phyloP scores from a whole-genome alignment of 2,888 invertebrate genomes.

The Megamerina dolium region DNA sequence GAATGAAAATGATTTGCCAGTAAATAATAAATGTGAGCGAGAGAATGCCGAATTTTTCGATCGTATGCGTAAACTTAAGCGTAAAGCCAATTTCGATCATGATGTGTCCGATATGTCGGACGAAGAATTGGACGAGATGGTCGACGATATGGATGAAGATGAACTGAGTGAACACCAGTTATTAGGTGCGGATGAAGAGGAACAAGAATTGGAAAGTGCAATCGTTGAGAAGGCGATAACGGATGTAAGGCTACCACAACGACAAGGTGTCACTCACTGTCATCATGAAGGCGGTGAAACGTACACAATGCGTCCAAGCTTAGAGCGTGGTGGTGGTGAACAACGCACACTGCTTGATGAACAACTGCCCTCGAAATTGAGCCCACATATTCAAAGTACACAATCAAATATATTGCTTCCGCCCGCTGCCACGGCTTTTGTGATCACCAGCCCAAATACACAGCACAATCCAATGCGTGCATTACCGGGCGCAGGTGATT shows the following conservation, averaged over 20 bases:
- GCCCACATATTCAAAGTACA: constrained; percentile 1
- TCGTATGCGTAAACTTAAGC: constrained; percentile 36
- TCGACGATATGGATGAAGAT: constrained; percentile 26
- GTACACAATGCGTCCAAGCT: constrained; percentile 71
- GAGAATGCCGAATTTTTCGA: constrained; percentile 15
- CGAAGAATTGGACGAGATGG: constrained; percentile 34
- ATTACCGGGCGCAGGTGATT: constrained; percentile 22
- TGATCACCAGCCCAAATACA: constrained; percentile 18
- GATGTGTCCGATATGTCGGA: constrained; percentile 33
- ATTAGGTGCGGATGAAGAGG: constrained; percentile 12
- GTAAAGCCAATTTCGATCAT: constrained; percentile 31
- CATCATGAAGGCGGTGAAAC: constrained; percentile 60
- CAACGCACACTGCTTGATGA: constrained; percentile 28
- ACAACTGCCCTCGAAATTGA: constrained; percentile 5
- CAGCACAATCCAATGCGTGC: constrained; percentile 23
- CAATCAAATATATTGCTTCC: constrained; percentile 6
- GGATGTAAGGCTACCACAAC: constrained; percentile 19
- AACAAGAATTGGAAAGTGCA: constrained; percentile 12
- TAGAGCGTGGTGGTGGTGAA: constrained; percentile 50
- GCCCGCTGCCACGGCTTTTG: constrained; percentile 25
- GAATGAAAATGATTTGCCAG: constrained; percentile 21
- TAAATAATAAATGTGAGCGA: constrained; percentile 15
- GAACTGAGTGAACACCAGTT: constrained; percentile 21
- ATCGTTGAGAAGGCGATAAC: constrained; percentile 8
- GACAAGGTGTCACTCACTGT: constrained; percentile 60